phyloP scores from a whole-genome alignment of 2,888 invertebrate species.

The Eupelmus urozonus region DNA sequence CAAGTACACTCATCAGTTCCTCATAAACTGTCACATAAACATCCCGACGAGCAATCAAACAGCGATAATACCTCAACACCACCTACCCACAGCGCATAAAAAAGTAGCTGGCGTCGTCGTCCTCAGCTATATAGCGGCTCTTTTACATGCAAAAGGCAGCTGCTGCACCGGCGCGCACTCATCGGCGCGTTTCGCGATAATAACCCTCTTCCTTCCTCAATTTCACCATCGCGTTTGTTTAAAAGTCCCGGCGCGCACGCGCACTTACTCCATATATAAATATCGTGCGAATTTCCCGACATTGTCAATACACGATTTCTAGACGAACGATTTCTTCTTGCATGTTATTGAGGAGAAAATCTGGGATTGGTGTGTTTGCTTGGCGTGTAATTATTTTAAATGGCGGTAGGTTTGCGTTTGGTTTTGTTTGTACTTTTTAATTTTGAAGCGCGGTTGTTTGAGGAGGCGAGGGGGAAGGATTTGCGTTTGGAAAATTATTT shows the following conservation, averaged over 20 bases:
- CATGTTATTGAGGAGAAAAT: too few species aligned
- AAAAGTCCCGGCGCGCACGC: constrained; percentile 3
- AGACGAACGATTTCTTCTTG: neutral
- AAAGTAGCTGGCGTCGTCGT: neutral
- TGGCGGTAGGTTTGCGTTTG: too few species aligned
- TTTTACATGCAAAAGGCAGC: constrained; percentile 21
- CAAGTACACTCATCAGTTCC: too few species aligned
- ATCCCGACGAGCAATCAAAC: too few species aligned
- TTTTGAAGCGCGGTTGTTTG: neutral
- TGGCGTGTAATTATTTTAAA: too few species aligned
- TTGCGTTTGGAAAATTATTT: neutral
- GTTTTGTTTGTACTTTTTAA: too few species aligned
- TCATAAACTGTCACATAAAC: constrained; percentile 16
- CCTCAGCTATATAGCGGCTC: neutral
- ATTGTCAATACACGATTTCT: constrained; percentile 12
- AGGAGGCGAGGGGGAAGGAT: neutral
- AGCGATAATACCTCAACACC: too few species aligned
- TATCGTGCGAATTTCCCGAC: constrained; percentile 10
- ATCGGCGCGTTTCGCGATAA: constrained; percentile 51
- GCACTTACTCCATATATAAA: neutral
- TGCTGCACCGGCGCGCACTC: neutral
- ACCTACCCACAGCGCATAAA: neutral
- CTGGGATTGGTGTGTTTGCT: too few species aligned
- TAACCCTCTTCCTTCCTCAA: constrained; percentile 59
- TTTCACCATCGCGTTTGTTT: constrained; percentile 49